These are phyloP conservation scores for Cydia strobilella DNA, from an alignment of 1,140 invertebrate species.

Conservation along the genomic window DNA sequence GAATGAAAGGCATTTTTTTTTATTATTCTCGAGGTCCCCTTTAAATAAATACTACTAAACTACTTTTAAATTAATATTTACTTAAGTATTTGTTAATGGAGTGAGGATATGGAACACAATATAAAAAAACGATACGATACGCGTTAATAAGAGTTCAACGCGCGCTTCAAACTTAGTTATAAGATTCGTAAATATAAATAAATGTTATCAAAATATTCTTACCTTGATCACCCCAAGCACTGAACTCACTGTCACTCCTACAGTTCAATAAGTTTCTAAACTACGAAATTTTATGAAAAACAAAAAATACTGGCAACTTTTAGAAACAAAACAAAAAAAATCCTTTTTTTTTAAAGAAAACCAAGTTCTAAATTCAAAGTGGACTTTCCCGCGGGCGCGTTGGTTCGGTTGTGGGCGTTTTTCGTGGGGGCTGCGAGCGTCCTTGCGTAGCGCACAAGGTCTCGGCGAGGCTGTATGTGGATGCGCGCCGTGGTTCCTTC, in stretches of 20 bases:
- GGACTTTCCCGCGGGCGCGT: conserved; percentile 59
- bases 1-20: too few species aligned
- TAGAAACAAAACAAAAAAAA: conserved; percentile 12
- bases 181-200: not conserved
- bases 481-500: conserved; percentile 59
- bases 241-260: conserved; percentile 4
- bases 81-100: too few species aligned
- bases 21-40: too few species aligned
- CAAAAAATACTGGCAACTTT: conserved; percentile 15
- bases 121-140: too few species aligned
- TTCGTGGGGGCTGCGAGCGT: conserved; percentile 62
- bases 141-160: not conserved
- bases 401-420: conserved; percentile 68
- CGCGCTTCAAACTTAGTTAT: not conserved
- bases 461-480: conserved; percentile 67
- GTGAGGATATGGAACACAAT: too few species aligned
- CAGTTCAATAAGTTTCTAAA: not conserved
- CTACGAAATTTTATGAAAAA: conserved; percentile 5
- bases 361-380: conserved; percentile 33
- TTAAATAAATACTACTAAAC: too few species aligned
- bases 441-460: conserved; percentile 73
- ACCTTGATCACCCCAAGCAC: not conserved
- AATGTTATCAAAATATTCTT: not conserved
- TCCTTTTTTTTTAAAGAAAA: not conserved
- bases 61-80: too few species aligned